Conservation (phyloP, 1,140 invertebrate species). For the Drosophila nannoptera region DNA sequence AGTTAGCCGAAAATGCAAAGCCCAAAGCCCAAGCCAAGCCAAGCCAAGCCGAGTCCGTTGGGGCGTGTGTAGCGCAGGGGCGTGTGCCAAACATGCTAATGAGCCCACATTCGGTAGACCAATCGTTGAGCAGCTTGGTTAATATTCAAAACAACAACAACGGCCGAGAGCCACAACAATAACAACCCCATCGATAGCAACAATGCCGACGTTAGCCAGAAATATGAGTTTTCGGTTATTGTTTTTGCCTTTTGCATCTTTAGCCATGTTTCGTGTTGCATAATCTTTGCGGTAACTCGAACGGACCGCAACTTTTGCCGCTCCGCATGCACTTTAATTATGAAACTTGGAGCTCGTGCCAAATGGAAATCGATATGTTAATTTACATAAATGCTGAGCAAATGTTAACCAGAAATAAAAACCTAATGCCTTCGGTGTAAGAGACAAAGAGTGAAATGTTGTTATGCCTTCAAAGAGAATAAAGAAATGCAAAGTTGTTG, state of each 20-base stretch:
- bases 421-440: conserved; percentile 10
- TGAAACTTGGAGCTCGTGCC: conserved; percentile 62
- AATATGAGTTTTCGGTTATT: conserved; percentile 62
- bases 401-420: conserved; percentile 14
- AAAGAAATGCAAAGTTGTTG: not conserved
- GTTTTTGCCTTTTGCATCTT: conserved; percentile 29
- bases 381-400: conserved; percentile 59
- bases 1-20: conserved; percentile 14
- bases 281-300: conserved; percentile 65
- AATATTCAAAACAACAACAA: conserved; percentile 35
- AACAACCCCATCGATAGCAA: conserved; percentile 27
- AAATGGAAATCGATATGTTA: conserved; percentile 55
- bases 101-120: conserved; percentile 68
- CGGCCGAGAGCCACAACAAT: conserved; percentile 26
- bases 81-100: conserved; percentile 74
- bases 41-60: conserved; percentile 47
- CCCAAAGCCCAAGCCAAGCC: not conserved
- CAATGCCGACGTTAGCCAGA: conserved; percentile 55
- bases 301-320: conserved; percentile 59
- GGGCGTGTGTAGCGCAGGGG: conserved; percentile 65
- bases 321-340: conserved; percentile 61
- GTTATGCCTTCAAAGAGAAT: not conserved
- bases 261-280: conserved; percentile 52
- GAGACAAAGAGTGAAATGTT: conserved; percentile 14
- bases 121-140: conserved; percentile 54